Conservation (phyloP, 2,797 vertebrate species). For the Vipera ursinii region DNA sequence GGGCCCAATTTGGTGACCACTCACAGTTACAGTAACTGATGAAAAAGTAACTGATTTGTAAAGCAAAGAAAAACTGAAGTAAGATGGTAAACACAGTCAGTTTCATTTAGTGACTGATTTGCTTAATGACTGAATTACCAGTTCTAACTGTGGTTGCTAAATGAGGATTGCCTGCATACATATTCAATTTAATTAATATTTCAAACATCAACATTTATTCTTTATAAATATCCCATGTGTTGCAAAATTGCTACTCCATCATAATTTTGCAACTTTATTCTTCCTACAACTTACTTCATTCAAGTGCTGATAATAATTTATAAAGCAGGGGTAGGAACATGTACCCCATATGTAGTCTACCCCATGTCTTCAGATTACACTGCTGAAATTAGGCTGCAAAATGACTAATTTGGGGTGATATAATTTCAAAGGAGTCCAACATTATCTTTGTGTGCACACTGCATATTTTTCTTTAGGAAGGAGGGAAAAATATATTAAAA, state of each 20-base stretch:
- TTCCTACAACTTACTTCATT: neutral
- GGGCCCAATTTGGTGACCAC: neutral
- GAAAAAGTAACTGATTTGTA: neutral
- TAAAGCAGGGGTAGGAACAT: neutral
- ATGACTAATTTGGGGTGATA: neutral
- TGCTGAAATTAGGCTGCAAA: neutral
- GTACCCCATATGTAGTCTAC: neutral
- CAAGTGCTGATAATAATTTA: neutral
- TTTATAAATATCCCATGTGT: neutral
- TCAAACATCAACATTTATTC: neutral
- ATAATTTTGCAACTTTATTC: neutral
- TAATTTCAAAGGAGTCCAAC: neutral
- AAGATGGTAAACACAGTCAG: neutral
- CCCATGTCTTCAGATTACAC: neutral
- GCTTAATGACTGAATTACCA: neutral
- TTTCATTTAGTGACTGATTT: neutral
- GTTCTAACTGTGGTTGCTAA: neutral
- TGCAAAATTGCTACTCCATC: neutral
- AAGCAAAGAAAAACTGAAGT: neutral
- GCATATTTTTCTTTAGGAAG: neutral
- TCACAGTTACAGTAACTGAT: neutral
- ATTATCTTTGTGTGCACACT: neutral
- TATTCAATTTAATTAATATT: neutral
- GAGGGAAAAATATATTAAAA: no score
- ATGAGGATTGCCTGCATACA: neutral